Percentiles rank a stretch among this genome's conserved stretches.
phyloP scores from a whole-genome alignment of 2,113 vertebrate species.

The Myocastor coypus region DNA sequence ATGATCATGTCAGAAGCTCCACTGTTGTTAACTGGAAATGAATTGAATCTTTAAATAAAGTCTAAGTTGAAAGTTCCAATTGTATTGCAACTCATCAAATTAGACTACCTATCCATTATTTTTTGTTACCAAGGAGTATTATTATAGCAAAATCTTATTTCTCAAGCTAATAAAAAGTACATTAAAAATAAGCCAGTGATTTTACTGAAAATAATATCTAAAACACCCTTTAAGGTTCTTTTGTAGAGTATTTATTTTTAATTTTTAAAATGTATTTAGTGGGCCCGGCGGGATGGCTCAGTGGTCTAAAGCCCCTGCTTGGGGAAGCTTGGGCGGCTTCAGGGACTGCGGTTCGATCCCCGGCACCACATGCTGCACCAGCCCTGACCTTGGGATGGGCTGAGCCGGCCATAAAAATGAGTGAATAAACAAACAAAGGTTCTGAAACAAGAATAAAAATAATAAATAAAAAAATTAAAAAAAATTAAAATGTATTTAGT shows the following conservation, averaged over 20 bases:
- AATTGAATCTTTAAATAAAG: neutral
- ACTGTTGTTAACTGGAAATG: slow-evolving; percentile 22
- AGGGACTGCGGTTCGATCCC: too few relatives aligned
- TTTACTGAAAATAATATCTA: neutral
- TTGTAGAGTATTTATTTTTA: neutral
- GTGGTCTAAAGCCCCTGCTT: too few relatives aligned
- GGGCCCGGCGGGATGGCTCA: too few relatives aligned
- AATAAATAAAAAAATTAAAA: too few relatives aligned
- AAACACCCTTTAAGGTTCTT: neutral
- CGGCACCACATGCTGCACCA: too few relatives aligned
- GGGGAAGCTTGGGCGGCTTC: too few relatives aligned
- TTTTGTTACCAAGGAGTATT: neutral
- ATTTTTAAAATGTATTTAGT: neutral
- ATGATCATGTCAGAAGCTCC: neutral
- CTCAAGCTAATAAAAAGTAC: neutral
- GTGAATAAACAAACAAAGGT: too few relatives aligned
- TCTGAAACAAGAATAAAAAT: too few relatives aligned
- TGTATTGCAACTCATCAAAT: neutral
- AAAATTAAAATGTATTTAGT: neutral
- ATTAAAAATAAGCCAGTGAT: neutral
- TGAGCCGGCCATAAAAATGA: too few relatives aligned
- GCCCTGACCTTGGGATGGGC: too few relatives aligned
- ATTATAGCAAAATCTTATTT: neutral
- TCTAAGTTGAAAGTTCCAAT: neutral
- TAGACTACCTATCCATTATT: neutral